phyloP scores from a whole-genome alignment of 92 coral and sea anemone genomes.

The Chrysogorgia sp. region DNA sequence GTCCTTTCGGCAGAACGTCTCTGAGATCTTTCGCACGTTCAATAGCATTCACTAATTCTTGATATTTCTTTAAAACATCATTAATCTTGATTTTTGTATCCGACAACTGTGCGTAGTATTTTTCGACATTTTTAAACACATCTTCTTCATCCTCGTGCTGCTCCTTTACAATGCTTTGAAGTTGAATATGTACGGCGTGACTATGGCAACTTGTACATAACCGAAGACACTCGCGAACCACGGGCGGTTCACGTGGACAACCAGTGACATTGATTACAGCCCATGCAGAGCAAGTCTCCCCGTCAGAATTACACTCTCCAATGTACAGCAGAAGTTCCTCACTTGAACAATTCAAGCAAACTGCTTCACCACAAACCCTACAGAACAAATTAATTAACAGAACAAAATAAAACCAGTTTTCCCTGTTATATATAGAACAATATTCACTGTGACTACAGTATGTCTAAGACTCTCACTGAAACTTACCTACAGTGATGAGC shows the following conservation, averaged over 20 bases:
- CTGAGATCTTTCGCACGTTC: slow-evolving; percentile 81
- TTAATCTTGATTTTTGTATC: slow-evolving; percentile 67
- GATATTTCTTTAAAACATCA: slow-evolving; percentile 75
- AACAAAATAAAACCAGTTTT: background rate
- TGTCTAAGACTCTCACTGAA: background rate
- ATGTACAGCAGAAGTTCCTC: slow-evolving; percentile 81
- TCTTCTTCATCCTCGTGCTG: slow-evolving; percentile 67
- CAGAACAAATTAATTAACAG: background rate
- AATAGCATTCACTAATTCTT: slow-evolving; percentile 84
- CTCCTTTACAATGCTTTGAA: slow-evolving; percentile 54
- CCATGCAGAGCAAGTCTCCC: slow-evolving; percentile 59
- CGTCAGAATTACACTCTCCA: slow-evolving; percentile 43
- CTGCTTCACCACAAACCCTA: slow-evolving; percentile 86
- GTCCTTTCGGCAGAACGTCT: slow-evolving; percentile 67
- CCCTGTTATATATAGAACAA: background rate
- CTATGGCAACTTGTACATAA: slow-evolving; percentile 81
- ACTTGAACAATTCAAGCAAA: slow-evolving; percentile 81
- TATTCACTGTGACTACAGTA: background rate
- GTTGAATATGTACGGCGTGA: slow-evolving; percentile 76
- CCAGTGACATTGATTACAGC: slow-evolving; percentile 83
- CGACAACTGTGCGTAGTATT: slow-evolving; percentile 60
- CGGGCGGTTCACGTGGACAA: slow-evolving; percentile 89
- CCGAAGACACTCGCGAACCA: slow-evolving; percentile 71
- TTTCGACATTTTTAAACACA: slow-evolving; percentile 68
- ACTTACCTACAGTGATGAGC: slow-evolving; percentile 83